Evolutionary conservation across 2,797 vertebrate genomes (phyloP), one percentile per base, ranked within the genome.

Genomic region (Tauraco hartlaubi): DNA sequence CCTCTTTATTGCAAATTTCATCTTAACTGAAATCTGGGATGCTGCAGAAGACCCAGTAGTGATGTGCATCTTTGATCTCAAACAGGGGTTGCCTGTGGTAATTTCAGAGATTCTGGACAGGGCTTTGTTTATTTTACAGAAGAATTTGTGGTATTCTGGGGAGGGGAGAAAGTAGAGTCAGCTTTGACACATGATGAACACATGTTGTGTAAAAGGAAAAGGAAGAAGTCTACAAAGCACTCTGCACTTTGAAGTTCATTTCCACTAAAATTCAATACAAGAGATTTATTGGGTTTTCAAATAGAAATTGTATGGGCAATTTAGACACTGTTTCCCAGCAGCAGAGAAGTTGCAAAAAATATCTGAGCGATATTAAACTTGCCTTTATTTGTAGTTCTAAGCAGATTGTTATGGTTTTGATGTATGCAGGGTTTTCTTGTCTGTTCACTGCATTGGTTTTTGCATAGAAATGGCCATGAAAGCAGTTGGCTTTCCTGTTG

Each of bases 141-240:
- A 97, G 97, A 98, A 98, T 98, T 95, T 92, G 90, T 97, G 97
- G 98, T 92, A 97, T 98, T 98, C 94, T 94, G 88, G 88, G 87
- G 74, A 93, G 96, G 46, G 81, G 35, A 88, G 95, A 95, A 96
- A 96, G 94, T 78, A 77, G 79, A 94, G 94, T 96, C 68, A 93
- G 68, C 91, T 94, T 88, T 94, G 90, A 84, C 63, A 61, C 37
- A 10, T 56, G 77, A 94, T 7, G 25, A 88, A 74, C 93, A 88
- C 41, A 33, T 91, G 82, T 77, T 80, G 69, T 0, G 0, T 61
- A n/a, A 68, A 81, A 71, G 76, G 61, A 67, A 81, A 63, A 69
- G 54, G 72, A 82, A 90, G 71, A 77, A 31, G 52, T 69, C 43
- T 55, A 1, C 21, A 46, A 90, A 73, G 19, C 44, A 55, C 35